Evolutionary conservation across 2,888 invertebrate genomes (phyloP), one percentile per base, ranked within the genome.

Genomic region (Scotopteryx bipunctaria): DNA sequence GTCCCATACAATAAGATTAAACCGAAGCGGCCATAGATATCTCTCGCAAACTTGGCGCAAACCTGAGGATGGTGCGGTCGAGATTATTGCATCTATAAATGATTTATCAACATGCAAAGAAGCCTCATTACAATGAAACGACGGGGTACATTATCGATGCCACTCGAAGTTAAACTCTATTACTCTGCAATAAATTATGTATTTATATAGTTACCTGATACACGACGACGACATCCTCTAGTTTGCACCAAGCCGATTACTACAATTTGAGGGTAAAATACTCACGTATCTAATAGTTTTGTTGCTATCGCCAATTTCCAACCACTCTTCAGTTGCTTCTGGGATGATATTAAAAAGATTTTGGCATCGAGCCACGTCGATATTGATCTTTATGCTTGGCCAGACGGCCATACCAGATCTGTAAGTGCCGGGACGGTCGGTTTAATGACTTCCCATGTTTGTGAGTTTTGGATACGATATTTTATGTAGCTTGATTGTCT

Each of bases 361-460:
- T 87, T 90, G 90, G 90, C 89, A 85, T 69, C 72, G 76, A 69
- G 88, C 89, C 90, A 90, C 77, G 70, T 61, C 78, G 89, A 88
- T 90, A 89, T 88, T 84, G 88, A 90, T 89, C 89, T 88, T 87
- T 83, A 87, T 86, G 87, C 84, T 83, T 77, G 81, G 81, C 86
- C 86, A 86, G 87, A 86, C 85, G 78, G 82, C 81, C 80, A 81
- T 86, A 81, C 79, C 75, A 85, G 78, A 79, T 78, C 73, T 78
- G 75, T 81, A 86, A 86, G 83, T 86, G 78, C 83, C 79, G 76
- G 76, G 81, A 78, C 78, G 74, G 80, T 83, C 77, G 78, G 71
- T 84, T 87, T 88, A 88, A 89, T 89, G 86, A 89, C 87, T 86
- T 87, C 83, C 84, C 81, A 85, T 88, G 84, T 86, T 85, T 83